Evolutionary conservation across 2,888 invertebrate genomes (phyloP), one percentile per base, ranked within the genome.

Genomic region (Troides oblongomaculatus): DNA sequence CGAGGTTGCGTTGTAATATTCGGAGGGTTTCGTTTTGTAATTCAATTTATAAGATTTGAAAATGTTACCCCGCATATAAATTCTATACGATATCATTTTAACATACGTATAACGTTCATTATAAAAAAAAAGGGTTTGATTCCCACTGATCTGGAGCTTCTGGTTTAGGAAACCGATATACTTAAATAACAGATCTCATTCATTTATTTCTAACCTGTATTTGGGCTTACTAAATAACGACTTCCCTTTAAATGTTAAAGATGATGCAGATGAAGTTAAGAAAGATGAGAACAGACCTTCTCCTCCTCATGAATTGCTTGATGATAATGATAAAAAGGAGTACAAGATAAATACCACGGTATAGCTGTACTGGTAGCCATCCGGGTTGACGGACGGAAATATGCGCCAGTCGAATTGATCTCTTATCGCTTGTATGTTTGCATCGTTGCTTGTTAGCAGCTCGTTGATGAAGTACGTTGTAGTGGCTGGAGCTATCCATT

Each of bases 361-460:
- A 77, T 95, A 95, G 2, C 95, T 95, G 83, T 95, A 95, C 53
- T 94, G 70, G 39, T 70, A 70, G 5, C 70, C 70, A 18, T 70
- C 97, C 60, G 96, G 97, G 84, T 97, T 97, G 74, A 95, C 93
- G 8, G 95, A 93, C 0, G 97, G 96, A 76, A 96, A 93, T 74
- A 97, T 93, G 79, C 95, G 95, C 95, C 96, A 97, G 77, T 96
- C 96, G 79, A 94, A 93, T 70, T 85, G 87, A 66, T 94, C 90
- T n/a, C 94, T 93, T 71, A 95, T 79, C 2, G 81, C 75, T 36
- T 84, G 84, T n/a, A 95, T 81, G 0, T 90, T 83, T 0, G 87
- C 79, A 63, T 94, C 85, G 0, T 82, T 76, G 75, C 94, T 95
- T 64, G 94, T 94, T 69, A 95, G 79, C 43, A 96, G 82, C 78